A percentile compares a stretch with the other conserved stretches of the same genome.
Evolutionary conservation across 1,140 invertebrate species (phyloP).

Genomic region (Drosophila obscura): DNA sequence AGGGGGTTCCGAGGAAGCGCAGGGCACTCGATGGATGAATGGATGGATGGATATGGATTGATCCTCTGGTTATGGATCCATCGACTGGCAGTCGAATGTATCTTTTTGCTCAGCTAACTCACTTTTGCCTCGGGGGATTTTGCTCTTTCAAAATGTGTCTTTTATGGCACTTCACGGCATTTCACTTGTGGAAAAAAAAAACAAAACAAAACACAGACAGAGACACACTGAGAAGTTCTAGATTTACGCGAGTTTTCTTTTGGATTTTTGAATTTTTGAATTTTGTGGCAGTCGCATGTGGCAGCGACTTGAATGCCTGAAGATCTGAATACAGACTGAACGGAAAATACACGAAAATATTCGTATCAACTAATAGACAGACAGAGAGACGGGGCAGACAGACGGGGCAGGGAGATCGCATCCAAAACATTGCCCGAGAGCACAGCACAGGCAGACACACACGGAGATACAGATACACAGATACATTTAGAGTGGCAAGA

Average conservation of each 20-base stretch:
- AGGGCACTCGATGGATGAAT: too few species aligned
- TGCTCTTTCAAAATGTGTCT: neutral
- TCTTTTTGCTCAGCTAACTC: constrained; percentile 4
- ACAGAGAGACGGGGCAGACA: constrained; percentile 13
- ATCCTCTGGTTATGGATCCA: too few species aligned
- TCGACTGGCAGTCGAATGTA: too few species aligned
- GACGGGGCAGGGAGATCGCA: constrained; percentile 33
- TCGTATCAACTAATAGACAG: constrained; percentile 64
- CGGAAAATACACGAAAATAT: constrained; percentile 73
- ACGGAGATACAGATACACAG: constrained; percentile 13
- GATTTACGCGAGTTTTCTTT: neutral
- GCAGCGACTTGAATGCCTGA: constrained; percentile 62
- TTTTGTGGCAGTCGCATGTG: neutral
- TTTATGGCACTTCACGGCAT: constrained; percentile 6
- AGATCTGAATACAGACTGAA: constrained; percentile 79
- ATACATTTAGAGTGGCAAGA: constrained; percentile 6
- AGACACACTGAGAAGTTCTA: neutral
- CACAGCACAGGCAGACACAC: constrained; percentile 7
- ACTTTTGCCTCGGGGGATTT: neutral
- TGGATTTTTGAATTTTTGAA: neutral
- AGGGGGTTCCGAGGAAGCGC: too few species aligned
- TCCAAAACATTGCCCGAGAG: constrained; percentile 62
- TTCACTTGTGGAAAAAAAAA: constrained; percentile 11
- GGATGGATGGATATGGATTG: too few species aligned
- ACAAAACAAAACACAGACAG: neutral